A percentile compares a stretch with the other conserved stretches of the same genome.
Conservation (phyloP, 2,888 invertebrate species). For the Nebria brevicollis region DNA sequence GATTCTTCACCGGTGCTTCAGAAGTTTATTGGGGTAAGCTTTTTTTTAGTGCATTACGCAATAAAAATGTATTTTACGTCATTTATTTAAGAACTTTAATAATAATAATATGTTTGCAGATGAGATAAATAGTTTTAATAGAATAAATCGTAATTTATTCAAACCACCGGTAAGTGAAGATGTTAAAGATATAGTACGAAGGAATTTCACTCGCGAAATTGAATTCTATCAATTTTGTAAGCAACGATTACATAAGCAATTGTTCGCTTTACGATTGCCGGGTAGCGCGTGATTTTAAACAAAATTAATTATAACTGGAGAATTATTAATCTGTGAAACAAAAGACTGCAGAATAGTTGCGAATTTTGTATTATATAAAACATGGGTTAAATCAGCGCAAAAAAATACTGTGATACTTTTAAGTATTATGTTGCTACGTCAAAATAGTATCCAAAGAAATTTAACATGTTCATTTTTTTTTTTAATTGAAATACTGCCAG, state of each 20-base stretch:
- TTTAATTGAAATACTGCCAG: neutral
- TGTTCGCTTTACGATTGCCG: conserved; percentile 75
- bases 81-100: neutral
- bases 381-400: too few species aligned
- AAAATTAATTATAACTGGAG: neutral
- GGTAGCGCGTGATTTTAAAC: conserved; percentile 33
- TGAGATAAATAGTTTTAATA: conserved; percentile 78
- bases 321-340: neutral
- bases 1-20: conserved; percentile 83
- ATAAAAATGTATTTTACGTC: too few species aligned
- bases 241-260: conserved; percentile 83
- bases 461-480: neutral
- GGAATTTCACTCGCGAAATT: conserved; percentile 88
- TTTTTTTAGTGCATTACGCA: too few species aligned
- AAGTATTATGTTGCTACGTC: neutral
- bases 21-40: conserved; percentile 82
- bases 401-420: neutral
- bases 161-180: conserved; percentile 88
- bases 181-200: conserved; percentile 84
- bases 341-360: neutral
- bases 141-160: conserved; percentile 86
- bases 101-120: conserved; percentile 65
- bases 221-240: conserved; percentile 92
- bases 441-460: neutral
- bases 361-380: too few species aligned